Evolutionary conservation across 37 sponge, comb jelly and placozoan genomes (phyloP).

Genomic region (Lycopodina hypogea): DNA sequence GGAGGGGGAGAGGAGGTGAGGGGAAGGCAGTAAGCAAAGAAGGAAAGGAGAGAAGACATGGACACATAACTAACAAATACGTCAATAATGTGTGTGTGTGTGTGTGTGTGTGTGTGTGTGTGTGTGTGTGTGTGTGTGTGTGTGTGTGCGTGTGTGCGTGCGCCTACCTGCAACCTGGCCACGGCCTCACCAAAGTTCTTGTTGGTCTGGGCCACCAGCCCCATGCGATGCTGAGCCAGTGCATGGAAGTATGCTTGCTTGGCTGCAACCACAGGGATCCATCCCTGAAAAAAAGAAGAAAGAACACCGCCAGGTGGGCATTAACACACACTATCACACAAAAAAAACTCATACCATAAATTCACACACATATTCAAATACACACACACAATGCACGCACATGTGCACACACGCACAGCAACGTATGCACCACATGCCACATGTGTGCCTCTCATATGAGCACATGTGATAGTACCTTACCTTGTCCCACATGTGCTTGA

Average conservation of each 20-base stretch:
- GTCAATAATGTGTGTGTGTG: no score
- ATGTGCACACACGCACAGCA: neutral
- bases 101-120: no score
- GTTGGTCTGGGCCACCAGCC: constrained; percentile 51
- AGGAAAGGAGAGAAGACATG: no score
- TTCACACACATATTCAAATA: neutral
- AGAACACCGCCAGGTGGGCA: neutral
- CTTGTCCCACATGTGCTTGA: constrained; percentile 78
- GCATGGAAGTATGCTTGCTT: constrained; percentile 79
- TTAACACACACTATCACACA: neutral
- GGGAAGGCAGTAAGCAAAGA: no score
- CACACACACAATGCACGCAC: neutral
- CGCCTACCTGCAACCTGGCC: constrained; percentile 63
- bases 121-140: no score
- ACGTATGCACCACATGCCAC: no score
- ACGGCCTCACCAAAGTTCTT: constrained; percentile 75
- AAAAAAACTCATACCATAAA: neutral
- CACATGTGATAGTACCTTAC: constrained; percentile 10
- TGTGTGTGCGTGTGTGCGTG: no score
- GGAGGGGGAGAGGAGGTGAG: no score
- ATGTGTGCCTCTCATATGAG: no score
- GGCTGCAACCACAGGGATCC: constrained; percentile 61
- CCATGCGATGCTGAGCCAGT: constrained; percentile 78
- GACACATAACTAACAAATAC: no score
- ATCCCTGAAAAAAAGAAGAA: constrained; percentile 27